These are phyloP conservation scores for Plagodis pulveraria DNA, from an alignment of 2,888 invertebrate genomes.

Conservation along the genomic window DNA sequence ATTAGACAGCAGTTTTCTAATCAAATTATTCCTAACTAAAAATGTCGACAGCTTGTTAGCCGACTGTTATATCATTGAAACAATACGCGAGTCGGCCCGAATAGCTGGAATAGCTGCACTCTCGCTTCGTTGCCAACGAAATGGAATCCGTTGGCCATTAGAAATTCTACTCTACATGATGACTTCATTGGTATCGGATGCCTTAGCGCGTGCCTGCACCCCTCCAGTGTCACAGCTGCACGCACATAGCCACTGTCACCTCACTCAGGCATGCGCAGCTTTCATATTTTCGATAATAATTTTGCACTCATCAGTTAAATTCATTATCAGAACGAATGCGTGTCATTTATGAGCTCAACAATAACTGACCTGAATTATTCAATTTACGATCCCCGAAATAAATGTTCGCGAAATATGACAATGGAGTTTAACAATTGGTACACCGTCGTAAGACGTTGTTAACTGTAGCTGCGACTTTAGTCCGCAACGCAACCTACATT, in stretches of 20 bases:
- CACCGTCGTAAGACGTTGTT: conserved; percentile 70
- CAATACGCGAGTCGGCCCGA: conserved; percentile 67
- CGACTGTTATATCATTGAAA: conserved; percentile 55
- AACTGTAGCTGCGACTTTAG: conserved; percentile 62
- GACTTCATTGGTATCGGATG: conserved; percentile 76
- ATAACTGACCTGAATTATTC: conserved; percentile 41
- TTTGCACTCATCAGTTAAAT: conserved; percentile 16
- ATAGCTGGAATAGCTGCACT: conserved; percentile 72
- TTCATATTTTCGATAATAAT: conserved; percentile 43
- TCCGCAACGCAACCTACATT: conserved; percentile 82
- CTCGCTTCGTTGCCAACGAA: conserved; percentile 80
- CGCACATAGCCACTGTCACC: conserved; percentile 38
- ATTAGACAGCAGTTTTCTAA: conserved; percentile 22
- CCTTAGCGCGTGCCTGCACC: conserved; percentile 57
- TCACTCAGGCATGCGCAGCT: conserved; percentile 48
- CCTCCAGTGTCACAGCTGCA: conserved; percentile 51
- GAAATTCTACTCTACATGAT: conserved; percentile 77
- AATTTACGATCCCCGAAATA: conserved; percentile 56
- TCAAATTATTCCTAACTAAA: conserved; percentile 30
- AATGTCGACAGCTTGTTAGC: conserved; percentile 30
- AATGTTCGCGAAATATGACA: conserved; percentile 60
- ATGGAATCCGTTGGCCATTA: conserved; percentile 78
- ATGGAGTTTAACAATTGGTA: conserved; percentile 69
- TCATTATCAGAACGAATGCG: conserved; percentile 25
- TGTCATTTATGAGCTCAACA: conserved; percentile 25